These are phyloP conservation scores for Ormia ochracea DNA, from an alignment of 2,888 invertebrate genomes.

Conservation along the genomic window DNA sequence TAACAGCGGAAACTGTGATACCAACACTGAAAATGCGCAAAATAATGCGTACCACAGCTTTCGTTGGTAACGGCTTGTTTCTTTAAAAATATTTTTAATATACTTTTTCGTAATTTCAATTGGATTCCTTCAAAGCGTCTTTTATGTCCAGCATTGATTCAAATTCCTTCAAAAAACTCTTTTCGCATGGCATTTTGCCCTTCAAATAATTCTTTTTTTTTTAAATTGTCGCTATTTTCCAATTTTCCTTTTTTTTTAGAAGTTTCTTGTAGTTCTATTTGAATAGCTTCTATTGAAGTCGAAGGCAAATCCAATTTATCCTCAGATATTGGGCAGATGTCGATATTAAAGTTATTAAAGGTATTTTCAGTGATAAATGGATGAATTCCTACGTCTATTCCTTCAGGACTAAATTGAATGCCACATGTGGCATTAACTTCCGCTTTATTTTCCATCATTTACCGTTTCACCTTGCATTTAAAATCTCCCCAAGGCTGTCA, in stretches of 20 bases:
- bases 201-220: no score
- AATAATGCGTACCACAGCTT: slow-evolving; percentile 1
- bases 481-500: neutral
- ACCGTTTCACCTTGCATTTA: no score
- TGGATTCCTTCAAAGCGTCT: neutral
- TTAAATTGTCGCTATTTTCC: neutral
- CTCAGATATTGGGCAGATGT: neutral
- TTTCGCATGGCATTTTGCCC: neutral
- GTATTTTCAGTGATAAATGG: neutral
- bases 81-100: neutral
- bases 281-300: neutral
- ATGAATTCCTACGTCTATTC: neutral
- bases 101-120: neutral
- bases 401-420: neutral
- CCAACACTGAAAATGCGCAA: neutral
- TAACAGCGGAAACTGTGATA: neutral
- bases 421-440: no score
- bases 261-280: no score
- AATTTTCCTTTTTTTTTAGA: neutral
- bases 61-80: neutral
- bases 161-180: neutral
- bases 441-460: no score
- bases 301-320: neutral
- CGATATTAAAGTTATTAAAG: neutral
- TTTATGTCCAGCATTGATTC: neutral